phyloP scores from a whole-genome alignment of 1,140 invertebrate species.

The Triops longicaudatus region DNA sequence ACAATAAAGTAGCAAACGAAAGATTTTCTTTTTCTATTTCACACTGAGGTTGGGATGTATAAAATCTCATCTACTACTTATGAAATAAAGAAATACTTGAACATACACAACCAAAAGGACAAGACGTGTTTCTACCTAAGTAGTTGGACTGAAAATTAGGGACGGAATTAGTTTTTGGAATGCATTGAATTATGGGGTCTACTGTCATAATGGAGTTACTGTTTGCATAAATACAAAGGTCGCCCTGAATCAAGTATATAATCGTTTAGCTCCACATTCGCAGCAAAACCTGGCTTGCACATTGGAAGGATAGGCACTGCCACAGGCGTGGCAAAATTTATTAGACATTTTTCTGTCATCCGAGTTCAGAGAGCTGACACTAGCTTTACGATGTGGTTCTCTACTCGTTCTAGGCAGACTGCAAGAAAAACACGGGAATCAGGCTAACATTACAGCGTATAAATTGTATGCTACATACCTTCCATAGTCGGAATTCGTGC shows the following conservation, averaged over 20 bases:
- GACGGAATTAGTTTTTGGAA: neutral
- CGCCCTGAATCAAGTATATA: conserved; percentile 19
- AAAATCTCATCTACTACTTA: neutral
- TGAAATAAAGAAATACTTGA: neutral
- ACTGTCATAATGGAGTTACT: neutral
- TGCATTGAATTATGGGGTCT: neutral
- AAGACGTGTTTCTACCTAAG: conserved; percentile 8
- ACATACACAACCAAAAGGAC: conserved; percentile 17
- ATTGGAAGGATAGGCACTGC: conserved; percentile 18
- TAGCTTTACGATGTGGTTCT: neutral
- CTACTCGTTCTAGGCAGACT: neutral
- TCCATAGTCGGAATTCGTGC: conserved; percentile 8
- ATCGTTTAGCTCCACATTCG: conserved; percentile 22
- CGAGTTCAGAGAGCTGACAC: neutral
- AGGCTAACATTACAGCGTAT: neutral
- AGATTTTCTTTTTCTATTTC: neutral
- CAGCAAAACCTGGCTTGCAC: conserved; percentile 24
- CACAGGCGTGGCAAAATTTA: conserved; percentile 27
- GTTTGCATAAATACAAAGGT: neutral
- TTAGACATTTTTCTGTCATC: neutral
- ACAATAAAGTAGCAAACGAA: neutral
- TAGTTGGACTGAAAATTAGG: conserved; percentile 1
- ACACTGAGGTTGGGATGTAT: neutral
- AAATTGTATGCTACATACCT: neutral
- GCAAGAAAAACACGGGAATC: neutral